phyloP scores from a whole-genome alignment of 2,797 vertebrate species.

The Salarias fasciatus region DNA sequence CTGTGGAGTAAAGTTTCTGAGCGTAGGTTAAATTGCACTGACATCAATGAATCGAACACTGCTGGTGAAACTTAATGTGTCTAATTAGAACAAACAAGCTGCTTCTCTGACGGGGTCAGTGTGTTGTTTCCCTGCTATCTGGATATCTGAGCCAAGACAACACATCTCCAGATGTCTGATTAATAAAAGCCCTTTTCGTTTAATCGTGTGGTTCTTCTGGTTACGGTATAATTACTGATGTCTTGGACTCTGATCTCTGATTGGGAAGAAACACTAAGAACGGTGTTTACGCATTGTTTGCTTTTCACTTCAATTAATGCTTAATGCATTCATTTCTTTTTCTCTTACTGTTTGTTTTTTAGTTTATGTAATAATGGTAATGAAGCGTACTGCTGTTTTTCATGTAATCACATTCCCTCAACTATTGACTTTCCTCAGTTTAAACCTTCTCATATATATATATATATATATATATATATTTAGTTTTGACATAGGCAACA shows the following conservation, averaged over 20 bases:
- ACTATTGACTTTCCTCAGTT: too few species aligned
- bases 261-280: neutral
- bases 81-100: conserved; percentile 58
- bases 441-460: too few species aligned
- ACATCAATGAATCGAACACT: conserved; percentile 1
- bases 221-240: conserved; percentile 20
- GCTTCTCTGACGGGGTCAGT: conserved; percentile 48
- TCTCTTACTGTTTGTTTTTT: too few species aligned
- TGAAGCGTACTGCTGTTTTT: too few species aligned
- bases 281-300: neutral
- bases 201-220: conserved; percentile 31
- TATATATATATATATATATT: too few species aligned
- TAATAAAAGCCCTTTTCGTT: conserved; percentile 15
- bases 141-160: conserved; percentile 32
- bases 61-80: conserved; percentile 17
- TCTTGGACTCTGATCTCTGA: conserved; percentile 5
- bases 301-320: neutral
- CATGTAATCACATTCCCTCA: too few species aligned
- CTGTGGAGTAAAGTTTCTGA: neutral
- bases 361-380: too few species aligned
- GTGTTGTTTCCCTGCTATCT: conserved; percentile 6
- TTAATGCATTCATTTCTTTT: too few species aligned
- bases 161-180: conserved; percentile 22
- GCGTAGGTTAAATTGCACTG: neutral
- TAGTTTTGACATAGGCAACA: too few species aligned